Evolutionary conservation across 1,140 invertebrate species (phyloP).

Genomic region (Drosophila azteca): DNA sequence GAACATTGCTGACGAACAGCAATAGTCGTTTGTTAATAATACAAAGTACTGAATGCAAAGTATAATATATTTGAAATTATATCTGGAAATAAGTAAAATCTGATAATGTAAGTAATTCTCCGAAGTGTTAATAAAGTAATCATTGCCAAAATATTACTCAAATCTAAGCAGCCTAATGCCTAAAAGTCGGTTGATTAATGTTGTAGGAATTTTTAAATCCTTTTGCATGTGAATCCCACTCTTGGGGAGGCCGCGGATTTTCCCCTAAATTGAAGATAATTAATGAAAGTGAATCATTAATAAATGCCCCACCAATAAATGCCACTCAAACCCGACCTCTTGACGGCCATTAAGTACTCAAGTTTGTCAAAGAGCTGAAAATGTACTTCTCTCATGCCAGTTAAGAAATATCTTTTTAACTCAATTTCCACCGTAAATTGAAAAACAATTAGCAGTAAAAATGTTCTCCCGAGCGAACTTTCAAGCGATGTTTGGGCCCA

Average conservation of each 20-base stretch:
- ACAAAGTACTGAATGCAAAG: no score
- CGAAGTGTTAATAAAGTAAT: constrained; percentile 26
- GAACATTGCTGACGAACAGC: no score
- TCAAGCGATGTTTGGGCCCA: constrained; percentile 14
- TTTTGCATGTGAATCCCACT: constrained; percentile 56
- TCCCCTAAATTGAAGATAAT: constrained; percentile 42
- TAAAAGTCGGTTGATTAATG: constrained; percentile 65
- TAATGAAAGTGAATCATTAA: constrained; percentile 68
- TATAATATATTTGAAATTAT: no score
- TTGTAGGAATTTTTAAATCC: constrained; percentile 30
- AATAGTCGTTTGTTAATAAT: no score
- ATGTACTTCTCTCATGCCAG: constrained; percentile 47
- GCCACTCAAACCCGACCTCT: constrained; percentile 1
- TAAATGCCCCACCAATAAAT: constrained; percentile 50
- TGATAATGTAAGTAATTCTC: no score
- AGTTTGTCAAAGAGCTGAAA: constrained; percentile 27
- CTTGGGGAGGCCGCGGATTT: constrained; percentile 11
- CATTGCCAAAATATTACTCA: constrained; percentile 37
- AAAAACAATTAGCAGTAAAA: constrained; percentile 69
- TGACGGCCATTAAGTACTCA: constrained; percentile 43
- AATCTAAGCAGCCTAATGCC: constrained; percentile 15
- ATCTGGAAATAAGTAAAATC: constrained; percentile 2
- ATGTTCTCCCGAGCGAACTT: constrained; percentile 31
- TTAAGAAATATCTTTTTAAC: constrained; percentile 38
- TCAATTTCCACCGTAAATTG: constrained; percentile 54